Evolutionary conservation across 2,797 vertebrate species (phyloP), one percentile per base, ranked within the genome.

Genomic region (Xenentodon cancila): DNA sequence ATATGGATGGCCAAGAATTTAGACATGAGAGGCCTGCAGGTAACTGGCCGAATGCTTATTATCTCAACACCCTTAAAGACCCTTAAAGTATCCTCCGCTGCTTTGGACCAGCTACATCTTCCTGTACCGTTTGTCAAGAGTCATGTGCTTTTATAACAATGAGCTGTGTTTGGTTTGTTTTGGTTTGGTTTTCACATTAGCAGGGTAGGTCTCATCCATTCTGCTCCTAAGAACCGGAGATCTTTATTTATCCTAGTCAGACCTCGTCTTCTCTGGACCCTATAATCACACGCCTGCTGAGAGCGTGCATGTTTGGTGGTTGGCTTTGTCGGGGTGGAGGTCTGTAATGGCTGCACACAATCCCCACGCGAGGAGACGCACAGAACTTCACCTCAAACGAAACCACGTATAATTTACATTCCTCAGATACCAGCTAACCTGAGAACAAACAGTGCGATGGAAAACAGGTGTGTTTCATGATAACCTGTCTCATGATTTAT

Each of bases 341-440:
- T 55, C 18, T 57, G 53, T 73, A 71, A 75, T 74, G 71, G 73
- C 20, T 75, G 69, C 57, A 63, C 77, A 64, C 71, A 64, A 68
- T 62, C 68, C 50, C 71, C 67, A 71, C 75, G 68, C 68, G 77
- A 71, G 37, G 13, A 40, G 37, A 40, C 37, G 1, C 13, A 13
- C 79, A 75, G 63, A 77, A 74, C 73, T 71, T 81, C 83, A 74
- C 73, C 71, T 71, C 71, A 66, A 88, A 89, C 78, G 68, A 81
- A 87, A 90, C 77, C 88, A 84, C 89, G 78, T 90, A 81, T 90
- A 92, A 93, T 94, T 93, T 92, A 90, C 90, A 93, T 94, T 94
- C 92, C 84, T 89, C 59, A 77, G 86, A 91, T 92, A 80, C 84
- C 90, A 77, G 85, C 90, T 84, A 89, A 92, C 88, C 82, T 88